Percentiles rank a stretch among this genome's conserved stretches.
Evolutionary conservation across 2,888 invertebrate species (phyloP).

Genomic region (Polia nebulosa): DNA sequence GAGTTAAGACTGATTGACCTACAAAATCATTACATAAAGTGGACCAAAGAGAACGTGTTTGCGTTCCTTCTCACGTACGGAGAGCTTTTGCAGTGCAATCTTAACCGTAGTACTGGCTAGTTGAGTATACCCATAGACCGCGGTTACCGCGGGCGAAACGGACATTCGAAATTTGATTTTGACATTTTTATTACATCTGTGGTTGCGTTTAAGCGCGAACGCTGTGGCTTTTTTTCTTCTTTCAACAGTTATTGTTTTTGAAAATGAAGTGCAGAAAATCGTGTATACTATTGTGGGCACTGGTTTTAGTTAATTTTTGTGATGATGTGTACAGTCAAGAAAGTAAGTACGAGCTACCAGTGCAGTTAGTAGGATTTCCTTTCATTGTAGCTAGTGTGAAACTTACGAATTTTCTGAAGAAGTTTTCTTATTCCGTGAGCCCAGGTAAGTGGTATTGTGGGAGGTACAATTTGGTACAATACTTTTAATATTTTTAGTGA

Average conservation of each 20-base stretch:
- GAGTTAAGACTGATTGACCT: constrained; percentile 60
- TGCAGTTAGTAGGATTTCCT: constrained; percentile 96
- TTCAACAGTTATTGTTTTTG: constrained; percentile 1
- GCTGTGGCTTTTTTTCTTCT: background rate
- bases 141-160: constrained; percentile 53
- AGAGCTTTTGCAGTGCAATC: constrained; percentile 66
- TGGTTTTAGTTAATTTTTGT: constrained; percentile 47
- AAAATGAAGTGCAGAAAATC: constrained; percentile 58
- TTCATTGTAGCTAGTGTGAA: constrained; percentile 95
- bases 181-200: constrained; percentile 38
- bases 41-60: constrained; percentile 60
- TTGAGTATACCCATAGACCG: constrained; percentile 57
- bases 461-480: background rate
- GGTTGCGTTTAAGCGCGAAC: constrained; percentile 35
- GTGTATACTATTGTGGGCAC: constrained; percentile 30
- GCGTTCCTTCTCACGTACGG: constrained; percentile 63
- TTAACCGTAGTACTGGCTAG: constrained; percentile 64
- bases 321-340: constrained; percentile 49
- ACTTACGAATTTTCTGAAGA: constrained; percentile 95
- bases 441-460: constrained; percentile 92
- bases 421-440: constrained; percentile 95
- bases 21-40: constrained; percentile 66
- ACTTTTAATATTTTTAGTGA: background rate
- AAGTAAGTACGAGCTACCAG: constrained; percentile 91
- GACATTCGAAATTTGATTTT: constrained; percentile 51